Evolutionary conservation across 1,140 invertebrate species (phyloP).

Genomic region (Trachymyrmex septentrionalis): DNA sequence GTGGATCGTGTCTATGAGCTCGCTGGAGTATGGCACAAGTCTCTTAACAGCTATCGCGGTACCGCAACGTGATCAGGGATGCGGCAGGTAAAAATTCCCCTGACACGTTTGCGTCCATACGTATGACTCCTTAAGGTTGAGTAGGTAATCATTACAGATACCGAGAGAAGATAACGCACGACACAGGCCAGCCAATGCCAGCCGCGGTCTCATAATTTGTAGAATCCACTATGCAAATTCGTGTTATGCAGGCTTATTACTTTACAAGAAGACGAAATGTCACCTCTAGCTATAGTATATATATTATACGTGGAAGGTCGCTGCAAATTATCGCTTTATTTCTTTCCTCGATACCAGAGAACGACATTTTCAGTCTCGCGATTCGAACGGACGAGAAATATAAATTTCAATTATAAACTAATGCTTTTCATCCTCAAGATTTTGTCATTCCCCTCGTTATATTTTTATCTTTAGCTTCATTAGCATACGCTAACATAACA

Average conservation of each 20-base stretch:
- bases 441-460: neutral
- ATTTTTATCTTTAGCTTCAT: constrained; percentile 25
- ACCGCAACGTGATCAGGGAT: constrained; percentile 76
- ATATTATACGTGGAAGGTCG: constrained; percentile 22
- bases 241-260: constrained; percentile 47
- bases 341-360: neutral
- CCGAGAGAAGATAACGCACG: constrained; percentile 63
- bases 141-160: constrained; percentile 62
- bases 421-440: constrained; percentile 20
- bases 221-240: constrained; percentile 60
- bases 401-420: constrained; percentile 37
- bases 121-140: constrained; percentile 63
- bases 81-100: constrained; percentile 72
- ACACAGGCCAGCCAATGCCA: constrained; percentile 51
- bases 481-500: constrained; percentile 68
- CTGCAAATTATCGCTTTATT: constrained; percentile 35
- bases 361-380: constrained; percentile 6
- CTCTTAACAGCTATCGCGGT: constrained; percentile 65
- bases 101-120: constrained; percentile 69
- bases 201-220: constrained; percentile 42
- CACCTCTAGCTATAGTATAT: constrained; percentile 29
- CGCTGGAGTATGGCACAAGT: constrained; percentile 61
- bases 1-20: constrained; percentile 24
- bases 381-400: neutral
- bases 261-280: constrained; percentile 54